Evolutionary conservation across 2,888 invertebrate genomes (phyloP).

Genomic region (Julus scanicus): DNA sequence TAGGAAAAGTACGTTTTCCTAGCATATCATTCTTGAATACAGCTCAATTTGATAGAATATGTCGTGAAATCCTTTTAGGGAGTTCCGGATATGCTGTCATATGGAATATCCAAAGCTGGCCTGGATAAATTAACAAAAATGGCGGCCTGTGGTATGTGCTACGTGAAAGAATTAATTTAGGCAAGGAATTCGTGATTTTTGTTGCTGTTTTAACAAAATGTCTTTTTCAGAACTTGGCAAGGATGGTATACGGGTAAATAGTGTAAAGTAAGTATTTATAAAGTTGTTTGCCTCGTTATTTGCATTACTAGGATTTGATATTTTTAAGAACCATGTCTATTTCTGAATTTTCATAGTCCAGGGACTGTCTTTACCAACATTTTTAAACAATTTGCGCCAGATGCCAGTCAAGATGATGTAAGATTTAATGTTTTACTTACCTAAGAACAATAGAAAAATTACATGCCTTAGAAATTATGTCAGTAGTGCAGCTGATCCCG

Average conservation of each 20-base stretch:
- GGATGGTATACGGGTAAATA: slow-evolving; percentile 22
- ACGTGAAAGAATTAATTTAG: not conserved
- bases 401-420: slow-evolving; percentile 5
- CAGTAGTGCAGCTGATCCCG: too few species aligned
- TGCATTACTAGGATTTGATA: too few species aligned
- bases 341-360: not conserved
- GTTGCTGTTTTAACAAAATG: not conserved
- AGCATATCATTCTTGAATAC: too few species aligned
- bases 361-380: not conserved
- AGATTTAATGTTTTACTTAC: not conserved
- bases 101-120: not conserved
- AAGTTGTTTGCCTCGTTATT: too few species aligned
- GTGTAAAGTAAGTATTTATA: slow-evolving; percentile 1
- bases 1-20: too few species aligned
- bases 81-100: not conserved
- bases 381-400: not conserved
- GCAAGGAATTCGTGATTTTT: not conserved
- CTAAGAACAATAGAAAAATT: too few species aligned
- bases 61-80: not conserved
- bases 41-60: not conserved
- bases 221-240: not conserved
- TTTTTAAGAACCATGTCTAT: too few species aligned
- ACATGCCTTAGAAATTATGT: too few species aligned
- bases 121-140: slow-evolving; percentile 30
- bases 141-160: slow-evolving; percentile 1